Base-by-base conservation (phyloP, 2,888 invertebrate genomes). In the Sarcophaga rosellei region DNA sequence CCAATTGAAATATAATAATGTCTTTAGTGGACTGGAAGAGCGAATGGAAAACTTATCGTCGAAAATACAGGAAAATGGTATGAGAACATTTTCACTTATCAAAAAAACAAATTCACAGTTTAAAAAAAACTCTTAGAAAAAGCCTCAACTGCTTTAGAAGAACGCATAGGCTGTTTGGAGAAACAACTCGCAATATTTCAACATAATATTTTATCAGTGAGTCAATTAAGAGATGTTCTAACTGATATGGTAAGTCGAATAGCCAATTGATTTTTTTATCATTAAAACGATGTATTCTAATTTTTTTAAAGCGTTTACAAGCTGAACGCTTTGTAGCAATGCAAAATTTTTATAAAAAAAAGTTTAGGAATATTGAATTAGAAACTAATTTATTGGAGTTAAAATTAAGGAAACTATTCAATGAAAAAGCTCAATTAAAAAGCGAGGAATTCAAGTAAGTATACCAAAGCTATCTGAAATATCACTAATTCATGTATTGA, bases 341-440 rank as follows among this genome's bases (percentile, higher is more conserved):
- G 3, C 94, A 95, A 79, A 95, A 94, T 17, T 96, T 96, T 91
- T 97, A 97, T 93, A 96, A 97, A 90, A 95, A 95, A 89, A 95
- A 96, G 90, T 97, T 96, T 95, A 95, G 1, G 95, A 95, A 86
- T 95, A 95, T 0, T 95, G 96, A 3, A 93, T 95, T 65, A 0
- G 96, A 96, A 89, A 94, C 96, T 77, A 96, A 96, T 86, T 94
- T 94, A 65, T 91, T 95, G 84, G 96, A 95, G 21, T 1, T 90
- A 72, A 81, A 89, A 12, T 79, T 90, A 21, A 84, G 89, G 5
- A 90, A 90, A 25, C 83, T 84, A 45, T 88, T 87, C 35, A 83
- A 88, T 3, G 63, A 63, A 4, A 12, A 25, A 35, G 88, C 87
- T 15, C 84, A 68, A 44, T 73, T 90, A 61, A 77, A 88, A 12